Conservation (phyloP, 2,113 vertebrate genomes). For the Phyllopteryx taeniolatus region DNA sequence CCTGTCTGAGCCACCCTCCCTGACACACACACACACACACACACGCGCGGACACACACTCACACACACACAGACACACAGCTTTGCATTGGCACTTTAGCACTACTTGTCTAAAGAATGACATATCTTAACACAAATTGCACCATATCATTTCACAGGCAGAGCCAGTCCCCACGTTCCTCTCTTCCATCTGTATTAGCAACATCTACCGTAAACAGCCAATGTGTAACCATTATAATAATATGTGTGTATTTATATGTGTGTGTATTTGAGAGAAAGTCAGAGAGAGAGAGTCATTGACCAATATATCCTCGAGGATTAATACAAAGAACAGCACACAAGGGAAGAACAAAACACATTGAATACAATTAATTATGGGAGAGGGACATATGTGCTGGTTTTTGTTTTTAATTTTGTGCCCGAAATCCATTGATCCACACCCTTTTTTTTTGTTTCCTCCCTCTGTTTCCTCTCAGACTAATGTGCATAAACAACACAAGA, state of each 20-base stretch:
- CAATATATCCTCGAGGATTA: slow-evolving; percentile 29
- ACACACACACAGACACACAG: background rate
- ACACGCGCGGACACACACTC: slow-evolving; percentile 1
- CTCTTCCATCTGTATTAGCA: slow-evolving; percentile 18
- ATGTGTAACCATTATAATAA: slow-evolving; percentile 6
- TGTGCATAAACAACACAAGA: slow-evolving; percentile 59
- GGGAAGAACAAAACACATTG: slow-evolving; percentile 26
- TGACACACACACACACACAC: background rate
- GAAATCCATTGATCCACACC: slow-evolving; percentile 19
- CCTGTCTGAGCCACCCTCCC: slow-evolving; percentile 11
- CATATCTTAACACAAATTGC: background rate
- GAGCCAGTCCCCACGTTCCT: background rate
- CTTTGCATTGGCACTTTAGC: background rate
- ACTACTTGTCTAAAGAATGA: background rate
- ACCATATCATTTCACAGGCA: background rate
- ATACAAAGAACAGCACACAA: slow-evolving; percentile 25
- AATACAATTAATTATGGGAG: slow-evolving; percentile 28
- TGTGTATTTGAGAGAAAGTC: background rate
- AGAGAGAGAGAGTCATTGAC: slow-evolving; percentile 5
- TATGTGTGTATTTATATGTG: background rate
- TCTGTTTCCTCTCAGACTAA: slow-evolving; percentile 35
- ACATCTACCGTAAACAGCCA: slow-evolving; percentile 14
- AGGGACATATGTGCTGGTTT: background rate
- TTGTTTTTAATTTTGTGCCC: background rate
- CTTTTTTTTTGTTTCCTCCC: background rate